Base-by-base conservation (phyloP, 92 coral and sea anemone genomes). In the Montipora capitata region DNA sequence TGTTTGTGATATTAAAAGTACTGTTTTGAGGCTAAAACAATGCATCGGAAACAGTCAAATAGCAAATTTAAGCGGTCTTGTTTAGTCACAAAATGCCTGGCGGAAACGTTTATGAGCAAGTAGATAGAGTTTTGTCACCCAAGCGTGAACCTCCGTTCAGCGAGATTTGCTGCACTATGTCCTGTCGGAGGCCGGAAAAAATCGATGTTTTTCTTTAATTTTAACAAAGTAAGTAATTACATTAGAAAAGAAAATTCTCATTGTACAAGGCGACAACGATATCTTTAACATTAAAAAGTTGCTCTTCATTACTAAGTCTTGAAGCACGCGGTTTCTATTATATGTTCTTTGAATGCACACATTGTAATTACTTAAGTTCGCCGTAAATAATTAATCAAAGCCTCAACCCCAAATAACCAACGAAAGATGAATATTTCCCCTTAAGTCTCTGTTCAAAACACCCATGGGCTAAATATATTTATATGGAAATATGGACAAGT, bases 311-410 rank as follows among this genome's bases (percentile, higher is more conserved):
- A 89, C 88, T 70, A 85, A 78, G 69, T 72, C 68, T 87, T 86
- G 87, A 88, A 84, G 88, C 96, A 90, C 93, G 96, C 93, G 96
- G 98, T 91, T 88, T 73, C 74, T 78, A 93, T 88, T 90, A 84
- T 54, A 11, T 81, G 90, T 88, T 56, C 95, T 87, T 95, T 94
- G 95, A 79, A 83, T 86, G 83, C 63, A 76, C 90, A 88, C 87
- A 95, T 95, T 87, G 90, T 95, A 92, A 92, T 95, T 95, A 94
- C 85, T 95, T 88, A 95, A 95, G 91, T 91, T 93, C 84, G 92
- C 76, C 69, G 80, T 91, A 93, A 93, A 95, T 95, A 84, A 95
- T 95, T 95, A 76, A 93, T 93, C 86, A 81, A 82, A 77, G 90
- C 82, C 94, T 73, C 88, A 87, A 90, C 96, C 90, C 91, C 94